phyloP scores from a whole-genome alignment of 2,888 invertebrate genomes.

The Baronia brevicornis region DNA sequence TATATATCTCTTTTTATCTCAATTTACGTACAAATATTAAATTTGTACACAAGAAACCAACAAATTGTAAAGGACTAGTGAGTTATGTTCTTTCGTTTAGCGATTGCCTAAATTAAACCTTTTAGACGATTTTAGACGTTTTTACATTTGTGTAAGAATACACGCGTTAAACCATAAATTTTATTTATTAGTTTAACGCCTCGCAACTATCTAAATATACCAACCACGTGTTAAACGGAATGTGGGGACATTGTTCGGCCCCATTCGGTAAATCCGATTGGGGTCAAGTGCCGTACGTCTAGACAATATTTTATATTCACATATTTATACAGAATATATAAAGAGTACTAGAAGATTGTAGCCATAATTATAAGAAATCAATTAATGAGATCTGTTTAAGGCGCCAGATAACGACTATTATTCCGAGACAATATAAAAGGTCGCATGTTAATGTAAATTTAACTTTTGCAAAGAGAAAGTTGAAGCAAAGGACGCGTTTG shows the following conservation, averaged over 20 bases:
- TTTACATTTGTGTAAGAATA: too few species aligned
- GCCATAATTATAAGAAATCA: slow-evolving; percentile 15
- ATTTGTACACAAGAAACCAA: too few species aligned
- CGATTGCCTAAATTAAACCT: too few species aligned
- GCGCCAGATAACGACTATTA: too few species aligned
- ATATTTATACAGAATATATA: not conserved
- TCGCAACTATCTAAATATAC: slow-evolving; percentile 43
- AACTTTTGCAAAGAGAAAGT: slow-evolving; percentile 28
- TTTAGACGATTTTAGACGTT: too few species aligned
- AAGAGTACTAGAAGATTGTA: too few species aligned
- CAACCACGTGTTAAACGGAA: slow-evolving; percentile 48
- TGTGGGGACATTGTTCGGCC: slow-evolving; percentile 45
- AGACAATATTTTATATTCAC: slow-evolving; percentile 23
- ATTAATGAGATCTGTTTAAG: slow-evolving; percentile 7
- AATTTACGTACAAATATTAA: too few species aligned
- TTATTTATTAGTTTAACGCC: too few species aligned
- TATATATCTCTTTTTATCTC: too few species aligned
- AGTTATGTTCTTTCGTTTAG: too few species aligned
- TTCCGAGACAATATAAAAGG: slow-evolving; percentile 7
- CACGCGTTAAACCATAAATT: too few species aligned
- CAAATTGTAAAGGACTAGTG: too few species aligned
- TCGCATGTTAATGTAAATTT: slow-evolving; percentile 12
- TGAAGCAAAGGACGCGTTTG: slow-evolving; percentile 18
- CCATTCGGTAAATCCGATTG: slow-evolving; percentile 37
- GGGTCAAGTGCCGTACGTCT: slow-evolving; percentile 52